Base-by-base conservation (phyloP, 2,888 invertebrate species). In the Eupithecia dodoneata region DNA sequence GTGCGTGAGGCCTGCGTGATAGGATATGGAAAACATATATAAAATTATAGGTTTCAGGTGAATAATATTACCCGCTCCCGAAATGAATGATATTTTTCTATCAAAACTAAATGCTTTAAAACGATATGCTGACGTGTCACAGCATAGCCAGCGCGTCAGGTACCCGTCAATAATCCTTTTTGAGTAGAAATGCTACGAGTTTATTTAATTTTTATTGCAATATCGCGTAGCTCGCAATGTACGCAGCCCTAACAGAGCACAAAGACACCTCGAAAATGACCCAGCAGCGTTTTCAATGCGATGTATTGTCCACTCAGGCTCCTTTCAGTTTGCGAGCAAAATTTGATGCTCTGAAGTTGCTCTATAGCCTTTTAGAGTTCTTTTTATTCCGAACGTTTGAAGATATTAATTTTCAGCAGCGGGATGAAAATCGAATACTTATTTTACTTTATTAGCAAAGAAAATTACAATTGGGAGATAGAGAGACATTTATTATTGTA, bases 251-350 rank as follows among this genome's bases (percentile, higher is more conserved):
- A 63, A 63, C 30, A 30, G 63, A 77, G 81, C 82, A 83, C 84
- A 83, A 84, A 83, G 81, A 83, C 84, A 82, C 83, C 83, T 85
- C 82, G 84, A 86, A 87, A 88, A 86, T 88, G 87, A 87, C 87
- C 86, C 83, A 83, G 83, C 81, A 83, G 81, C 79, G 85, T 81
- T 86, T 85, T 84, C 86, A 86, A 82, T 81, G 80, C 83, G 80
- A 81, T 82, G 84, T 82, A 87, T 87, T 88, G 87, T 87, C 85
- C 86, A 86, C 82, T 82, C 82, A 63, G 30, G 80, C 82, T 65
- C 76, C 71, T 73, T 72, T 78, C 77, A 77, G 79, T 81, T 81
- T 77, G 77, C 77, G 52, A 71, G 78, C 73, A 77, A 76, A 78
- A 76, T 80, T 80, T 78, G 69, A 76, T 80, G 77, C 71, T 74